These are phyloP conservation scores for Rhinolophus sinicus DNA, from an alignment of 2,113 vertebrate genomes.

Conservation along the genomic window DNA sequence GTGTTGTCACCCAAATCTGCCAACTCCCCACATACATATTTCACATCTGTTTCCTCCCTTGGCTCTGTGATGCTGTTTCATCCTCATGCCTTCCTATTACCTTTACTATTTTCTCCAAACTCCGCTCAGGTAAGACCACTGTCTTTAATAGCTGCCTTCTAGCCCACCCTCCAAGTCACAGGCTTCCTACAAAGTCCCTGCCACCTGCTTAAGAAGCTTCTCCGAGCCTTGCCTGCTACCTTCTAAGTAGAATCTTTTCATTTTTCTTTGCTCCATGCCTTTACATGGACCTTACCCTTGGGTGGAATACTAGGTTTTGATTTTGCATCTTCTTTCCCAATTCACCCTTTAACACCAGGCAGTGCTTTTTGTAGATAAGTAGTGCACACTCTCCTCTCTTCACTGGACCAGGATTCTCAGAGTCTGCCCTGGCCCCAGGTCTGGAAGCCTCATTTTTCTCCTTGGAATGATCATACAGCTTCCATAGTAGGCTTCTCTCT, in stretches of 20 bases:
- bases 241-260: not conserved
- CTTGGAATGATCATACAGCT: not conserved
- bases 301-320: not conserved
- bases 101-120: not conserved
- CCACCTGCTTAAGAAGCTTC: not conserved
- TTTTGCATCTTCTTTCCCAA: not conserved
- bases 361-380: not conserved
- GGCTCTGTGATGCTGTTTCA: not conserved
- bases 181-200: not conserved
- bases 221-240: not conserved
- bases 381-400: not conserved
- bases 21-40: not conserved
- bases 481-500: not conserved
- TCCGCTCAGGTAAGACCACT: not conserved
- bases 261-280: not conserved
- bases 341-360: not conserved
- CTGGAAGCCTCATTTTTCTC: not conserved
- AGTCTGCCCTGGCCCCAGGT: not conserved
- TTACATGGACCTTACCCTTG: not conserved
- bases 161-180: not conserved
- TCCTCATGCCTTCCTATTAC: not conserved
- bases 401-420: not conserved
- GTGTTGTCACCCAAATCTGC: not conserved
- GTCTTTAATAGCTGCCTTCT: not conserved
- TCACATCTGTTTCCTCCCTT: not conserved